Evolutionary conservation across 2,113 vertebrate genomes (phyloP), one percentile per base, ranked within the genome.

Genomic region (Oreotrochilus melanogaster): DNA sequence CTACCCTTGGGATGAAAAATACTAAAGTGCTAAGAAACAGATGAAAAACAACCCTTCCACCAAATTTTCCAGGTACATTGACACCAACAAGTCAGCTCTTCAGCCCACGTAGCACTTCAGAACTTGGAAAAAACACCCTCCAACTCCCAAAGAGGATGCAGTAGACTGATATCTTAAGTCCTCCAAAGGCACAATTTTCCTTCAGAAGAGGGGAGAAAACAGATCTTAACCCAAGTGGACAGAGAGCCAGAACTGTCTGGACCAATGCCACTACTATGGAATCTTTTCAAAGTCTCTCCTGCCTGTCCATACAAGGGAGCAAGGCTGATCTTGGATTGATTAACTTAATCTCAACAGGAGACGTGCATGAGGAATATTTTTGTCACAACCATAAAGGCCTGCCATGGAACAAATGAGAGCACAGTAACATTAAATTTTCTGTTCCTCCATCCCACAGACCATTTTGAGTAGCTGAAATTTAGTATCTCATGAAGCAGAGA

Each of bases 291-390:
- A 95, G 70, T 76, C 85, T 89, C 91, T 91, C 89, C 53, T 66
- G 50, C 78, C 81, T 91, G 85, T 83, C 92, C 93, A 93, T 94
- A 94, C 91, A 95, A 95, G 89, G 93, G 80, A 95, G 89, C 58
- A 91, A 82, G 89, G 70, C 71, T 39, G 25, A 92, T 75, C 64
- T 82, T 80, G 72, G 87, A 58, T 71, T 87, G 87, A 94, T 94
- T 89, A 95, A 87, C 17, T 78, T 91, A 85, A 92, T 86, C 96
- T 91, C 65, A 33, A 81, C 39, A 92, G 66, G 45, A 91, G 65
- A 89, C 22, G 78, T 78, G 48, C 50, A 42, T 14, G 16, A 65
- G 60, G 62, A 85, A 18, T 93, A 69, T 82, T 93, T 93, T 82
- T 89, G 85, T 94, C 74, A 75, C 30, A 9, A 9, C 54, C 30